phyloP scores from a whole-genome alignment of 2,888 invertebrate species.

The Chymomyza fuscimana region DNA sequence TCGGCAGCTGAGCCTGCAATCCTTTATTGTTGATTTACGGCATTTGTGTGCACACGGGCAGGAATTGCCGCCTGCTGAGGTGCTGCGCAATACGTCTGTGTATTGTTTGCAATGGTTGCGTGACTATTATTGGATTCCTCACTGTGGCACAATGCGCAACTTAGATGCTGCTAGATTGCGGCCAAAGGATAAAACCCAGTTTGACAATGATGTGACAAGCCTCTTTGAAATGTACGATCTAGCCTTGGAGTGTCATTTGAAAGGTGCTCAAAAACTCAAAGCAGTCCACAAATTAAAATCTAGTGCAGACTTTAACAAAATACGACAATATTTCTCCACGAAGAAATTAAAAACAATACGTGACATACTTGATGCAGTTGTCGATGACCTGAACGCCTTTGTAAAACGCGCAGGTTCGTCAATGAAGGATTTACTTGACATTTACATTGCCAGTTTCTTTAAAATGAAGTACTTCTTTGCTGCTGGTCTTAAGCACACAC shows the following conservation, averaged over 20 bases:
- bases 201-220: conserved; percentile 59
- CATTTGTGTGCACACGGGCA: conserved; percentile 79
- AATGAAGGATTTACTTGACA: conserved; percentile 65
- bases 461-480: conserved; percentile 75
- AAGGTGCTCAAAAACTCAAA: conserved; percentile 62
- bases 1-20: conserved; percentile 73
- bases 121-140: conserved; percentile 76
- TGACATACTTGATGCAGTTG: conserved; percentile 42
- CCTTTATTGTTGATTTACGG: conserved; percentile 78
- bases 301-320: conserved; percentile 57
- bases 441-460: conserved; percentile 63
- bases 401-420: conserved; percentile 53
- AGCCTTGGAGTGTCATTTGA: conserved; percentile 61
- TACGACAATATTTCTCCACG: conserved; percentile 56
- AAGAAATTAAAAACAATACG: conserved; percentile 43
- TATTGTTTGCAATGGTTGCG: conserved; percentile 78
- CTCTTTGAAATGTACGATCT: conserved; percentile 73
- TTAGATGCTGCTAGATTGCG: conserved; percentile 66
- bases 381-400: conserved; percentile 49
- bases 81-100: conserved; percentile 68
- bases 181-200: conserved; percentile 60
- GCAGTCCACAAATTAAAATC: conserved; percentile 59
- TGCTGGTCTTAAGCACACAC: conserved; percentile 44
- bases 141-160: conserved; percentile 64
- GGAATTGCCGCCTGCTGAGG: conserved; percentile 68